phyloP scores from a whole-genome alignment of 2,888 invertebrate species.

The Allacma fusca region DNA sequence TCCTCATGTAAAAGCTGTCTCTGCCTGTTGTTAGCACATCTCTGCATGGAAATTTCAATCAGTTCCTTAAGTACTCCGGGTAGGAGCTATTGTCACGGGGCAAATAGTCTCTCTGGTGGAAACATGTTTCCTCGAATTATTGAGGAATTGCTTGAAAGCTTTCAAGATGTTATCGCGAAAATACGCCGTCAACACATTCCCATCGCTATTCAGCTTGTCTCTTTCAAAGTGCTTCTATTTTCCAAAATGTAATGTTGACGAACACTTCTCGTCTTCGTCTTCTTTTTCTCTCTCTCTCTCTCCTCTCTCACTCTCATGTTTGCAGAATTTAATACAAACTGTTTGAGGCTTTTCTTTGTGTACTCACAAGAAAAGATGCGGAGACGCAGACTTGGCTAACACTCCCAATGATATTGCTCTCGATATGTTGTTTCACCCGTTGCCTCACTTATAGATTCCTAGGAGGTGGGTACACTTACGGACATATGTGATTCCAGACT shows the following conservation, averaged over 20 bases:
- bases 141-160: constrained; percentile 44
- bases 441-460: too few relatives aligned
- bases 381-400: neutral
- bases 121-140: constrained; percentile 42
- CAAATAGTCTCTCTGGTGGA: constrained; percentile 11
- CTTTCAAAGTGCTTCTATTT: constrained; percentile 24
- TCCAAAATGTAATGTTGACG: constrained; percentile 10
- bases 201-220: constrained; percentile 28
- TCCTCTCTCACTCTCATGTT: constrained; percentile 29
- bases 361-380: neutral
- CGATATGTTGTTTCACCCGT: too few relatives aligned
- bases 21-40: too few relatives aligned
- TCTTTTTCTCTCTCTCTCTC: constrained; percentile 22
- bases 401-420: neutral
- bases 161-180: constrained; percentile 42
- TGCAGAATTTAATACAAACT: constrained; percentile 37
- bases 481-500: too few relatives aligned
- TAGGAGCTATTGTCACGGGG: too few relatives aligned
- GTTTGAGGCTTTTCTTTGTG: constrained; percentile 26
- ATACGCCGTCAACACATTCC: constrained; percentile 33
- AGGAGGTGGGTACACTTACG: too few relatives aligned
- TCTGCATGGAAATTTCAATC: constrained; percentile 18
- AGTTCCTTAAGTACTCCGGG: constrained; percentile 10
- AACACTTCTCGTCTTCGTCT: neutral
- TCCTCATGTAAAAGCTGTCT: too few relatives aligned